phyloP scores from a whole-genome alignment of 2,888 invertebrate species.

The Ecliptopera silaceata region DNA sequence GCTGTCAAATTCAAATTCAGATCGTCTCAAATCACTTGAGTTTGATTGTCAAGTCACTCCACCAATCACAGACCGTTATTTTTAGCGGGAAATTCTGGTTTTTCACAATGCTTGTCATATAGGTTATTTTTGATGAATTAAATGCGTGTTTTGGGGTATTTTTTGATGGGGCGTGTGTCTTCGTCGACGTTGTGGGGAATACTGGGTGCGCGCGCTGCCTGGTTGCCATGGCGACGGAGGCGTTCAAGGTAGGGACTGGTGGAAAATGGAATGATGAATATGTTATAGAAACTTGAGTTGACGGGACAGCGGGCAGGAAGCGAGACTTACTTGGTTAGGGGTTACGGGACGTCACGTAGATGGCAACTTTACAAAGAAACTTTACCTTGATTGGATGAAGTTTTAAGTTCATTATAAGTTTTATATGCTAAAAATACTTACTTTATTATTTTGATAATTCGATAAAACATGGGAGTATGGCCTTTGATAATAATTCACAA shows the following conservation, averaged over 20 bases:
- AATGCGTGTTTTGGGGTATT: slow-evolving; percentile 43
- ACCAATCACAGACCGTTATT: not conserved
- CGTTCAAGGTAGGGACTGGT: slow-evolving; percentile 24
- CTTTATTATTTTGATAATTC: no score
- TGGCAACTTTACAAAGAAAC: not conserved
- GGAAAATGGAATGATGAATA: slow-evolving; percentile 21
- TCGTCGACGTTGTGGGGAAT: slow-evolving; percentile 46
- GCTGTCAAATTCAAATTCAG: not conserved
- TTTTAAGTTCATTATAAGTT: no score
- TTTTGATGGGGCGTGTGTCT: slow-evolving; percentile 57
- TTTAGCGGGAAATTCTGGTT: not conserved
- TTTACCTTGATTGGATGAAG: no score
- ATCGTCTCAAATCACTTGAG: not conserved
- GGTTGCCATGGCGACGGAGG: slow-evolving; percentile 62
- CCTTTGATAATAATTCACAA: no score
- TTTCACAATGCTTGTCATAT: not conserved
- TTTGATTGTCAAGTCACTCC: not conserved
- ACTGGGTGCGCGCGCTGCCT: slow-evolving; percentile 78
- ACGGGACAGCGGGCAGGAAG: not conserved
- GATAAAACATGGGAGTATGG: no score
- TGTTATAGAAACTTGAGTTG: slow-evolving; percentile 9
- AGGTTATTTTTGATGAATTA: slow-evolving; percentile 7
- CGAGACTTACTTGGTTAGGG: not conserved
- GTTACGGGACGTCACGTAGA: not conserved
- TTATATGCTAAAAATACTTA: no score